These are phyloP conservation scores for Notolabrus celidotus DNA, from an alignment of 2,797 vertebrate genomes.

Conservation along the genomic window DNA sequence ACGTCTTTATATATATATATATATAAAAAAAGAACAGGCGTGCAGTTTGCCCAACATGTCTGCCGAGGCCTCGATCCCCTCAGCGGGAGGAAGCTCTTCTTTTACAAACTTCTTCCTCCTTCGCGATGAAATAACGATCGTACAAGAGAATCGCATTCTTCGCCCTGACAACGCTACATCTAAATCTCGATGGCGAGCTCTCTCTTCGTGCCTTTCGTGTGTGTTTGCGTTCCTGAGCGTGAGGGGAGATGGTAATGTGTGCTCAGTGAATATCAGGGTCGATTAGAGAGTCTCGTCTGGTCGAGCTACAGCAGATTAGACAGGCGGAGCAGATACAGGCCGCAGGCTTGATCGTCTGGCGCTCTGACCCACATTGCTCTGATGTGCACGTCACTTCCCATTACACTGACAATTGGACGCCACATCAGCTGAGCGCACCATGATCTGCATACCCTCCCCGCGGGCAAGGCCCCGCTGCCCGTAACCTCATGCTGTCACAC, in stretches of 20 bases:
- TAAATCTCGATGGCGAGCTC: conserved; percentile 12
- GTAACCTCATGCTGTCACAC: conserved; percentile 48
- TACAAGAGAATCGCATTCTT: conserved; percentile 1
- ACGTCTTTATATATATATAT: conserved; percentile 12
- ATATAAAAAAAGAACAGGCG: conserved; percentile 2
- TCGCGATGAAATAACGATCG: conserved; percentile 23
- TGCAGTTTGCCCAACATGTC: not conserved
- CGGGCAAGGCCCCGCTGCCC: conserved; percentile 51
- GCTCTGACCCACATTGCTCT: conserved; percentile 89
- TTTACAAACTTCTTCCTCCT: not conserved
- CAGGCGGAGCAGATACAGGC: conserved; percentile 85
- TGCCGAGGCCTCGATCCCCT: not conserved
- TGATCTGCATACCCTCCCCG: conserved; percentile 65
- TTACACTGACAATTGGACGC: conserved; percentile 78
- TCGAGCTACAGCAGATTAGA: conserved; percentile 87
- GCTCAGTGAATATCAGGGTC: conserved; percentile 93
- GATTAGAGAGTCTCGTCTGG: conserved; percentile 89
- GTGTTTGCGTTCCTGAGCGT: conserved; percentile 47
- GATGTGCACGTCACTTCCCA: conserved; percentile 87
- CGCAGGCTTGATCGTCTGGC: conserved; percentile 86
- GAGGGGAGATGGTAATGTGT: conserved; percentile 79
- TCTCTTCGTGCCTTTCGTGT: conserved; percentile 7
- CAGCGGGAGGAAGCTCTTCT: not conserved
- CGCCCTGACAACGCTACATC: not conserved
- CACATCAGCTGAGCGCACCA: conserved; percentile 75